Evolutionary conservation across 2,888 invertebrate genomes (phyloP).

Genomic region (Timandra comae): DNA sequence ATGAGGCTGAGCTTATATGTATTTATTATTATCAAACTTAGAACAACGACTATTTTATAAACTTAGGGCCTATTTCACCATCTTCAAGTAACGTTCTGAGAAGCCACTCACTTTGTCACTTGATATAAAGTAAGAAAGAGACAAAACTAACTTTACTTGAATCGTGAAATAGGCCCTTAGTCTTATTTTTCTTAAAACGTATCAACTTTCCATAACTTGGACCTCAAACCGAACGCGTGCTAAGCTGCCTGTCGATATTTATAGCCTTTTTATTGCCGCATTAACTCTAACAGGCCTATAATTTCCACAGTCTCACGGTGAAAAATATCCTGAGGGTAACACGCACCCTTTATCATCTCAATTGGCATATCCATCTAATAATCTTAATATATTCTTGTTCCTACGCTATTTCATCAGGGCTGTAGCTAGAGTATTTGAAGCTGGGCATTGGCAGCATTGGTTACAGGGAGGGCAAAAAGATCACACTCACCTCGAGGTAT

Average conservation of each 20-base stretch:
- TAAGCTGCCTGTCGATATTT: slow-evolving; percentile 48
- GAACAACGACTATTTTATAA: slow-evolving; percentile 20
- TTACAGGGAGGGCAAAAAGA: too few relatives aligned
- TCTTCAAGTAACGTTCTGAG: too few relatives aligned
- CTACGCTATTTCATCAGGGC: too few relatives aligned
- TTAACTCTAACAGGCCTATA: slow-evolving; percentile 67
- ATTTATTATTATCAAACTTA: too few relatives aligned
- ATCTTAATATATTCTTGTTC: slow-evolving; percentile 10
- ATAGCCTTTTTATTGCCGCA: slow-evolving; percentile 63
- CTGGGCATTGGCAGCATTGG: too few relatives aligned
- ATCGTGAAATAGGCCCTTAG: neutral
- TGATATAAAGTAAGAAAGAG: too few relatives aligned
- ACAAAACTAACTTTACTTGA: slow-evolving; percentile 5
- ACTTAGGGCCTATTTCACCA: too few relatives aligned
- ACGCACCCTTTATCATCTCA: slow-evolving; percentile 24
- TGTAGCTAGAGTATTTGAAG: too few relatives aligned
- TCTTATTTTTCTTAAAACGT: neutral
- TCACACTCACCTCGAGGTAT: too few relatives aligned
- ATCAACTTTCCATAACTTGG: slow-evolving; percentile 26
- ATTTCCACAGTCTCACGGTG: slow-evolving; percentile 50
- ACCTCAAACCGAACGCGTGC: slow-evolving; percentile 43
- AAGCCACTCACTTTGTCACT: too few relatives aligned
- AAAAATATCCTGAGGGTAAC: slow-evolving; percentile 57
- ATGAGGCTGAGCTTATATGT: too few relatives aligned
- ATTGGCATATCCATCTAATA: slow-evolving; percentile 30